Conservation (phyloP, 2,113 vertebrate species). For the Carassius gibelio region DNA sequence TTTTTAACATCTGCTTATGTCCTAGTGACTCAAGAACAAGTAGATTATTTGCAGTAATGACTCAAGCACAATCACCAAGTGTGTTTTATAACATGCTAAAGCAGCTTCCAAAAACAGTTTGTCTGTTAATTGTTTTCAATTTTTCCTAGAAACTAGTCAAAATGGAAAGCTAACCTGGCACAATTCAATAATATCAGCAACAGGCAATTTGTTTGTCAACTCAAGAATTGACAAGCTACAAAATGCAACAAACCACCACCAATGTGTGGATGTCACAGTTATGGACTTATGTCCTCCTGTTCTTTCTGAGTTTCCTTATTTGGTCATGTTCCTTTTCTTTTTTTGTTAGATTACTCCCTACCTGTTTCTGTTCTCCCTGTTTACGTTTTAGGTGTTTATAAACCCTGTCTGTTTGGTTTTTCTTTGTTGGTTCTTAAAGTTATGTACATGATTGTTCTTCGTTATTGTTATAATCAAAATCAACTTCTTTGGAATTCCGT, state of each 20-base stretch:
- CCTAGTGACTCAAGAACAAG: slow-evolving; percentile 2
- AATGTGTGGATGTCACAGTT: too few relatives aligned
- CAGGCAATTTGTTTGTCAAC: neutral
- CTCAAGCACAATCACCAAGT: neutral
- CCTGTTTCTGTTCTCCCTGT: too few relatives aligned
- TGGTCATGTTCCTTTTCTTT: too few relatives aligned
- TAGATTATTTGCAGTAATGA: neutral
- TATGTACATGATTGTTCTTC: too few relatives aligned
- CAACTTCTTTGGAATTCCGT: too few relatives aligned
- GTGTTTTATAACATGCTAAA: neutral
- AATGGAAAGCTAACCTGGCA: neutral
- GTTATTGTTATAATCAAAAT: too few relatives aligned
- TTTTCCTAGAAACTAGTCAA: neutral
- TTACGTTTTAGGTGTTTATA: too few relatives aligned
- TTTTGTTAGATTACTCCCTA: too few relatives aligned
- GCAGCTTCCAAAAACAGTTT: neutral
- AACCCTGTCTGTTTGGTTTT: too few relatives aligned
- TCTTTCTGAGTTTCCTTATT: too few relatives aligned
- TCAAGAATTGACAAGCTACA: neutral
- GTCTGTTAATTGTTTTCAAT: neutral
- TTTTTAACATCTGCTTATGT: neutral
- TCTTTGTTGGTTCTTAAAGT: too few relatives aligned
- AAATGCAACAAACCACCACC: neutral
- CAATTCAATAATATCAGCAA: neutral
- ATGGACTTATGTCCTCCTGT: too few relatives aligned